Evolutionary conservation across 2,113 vertebrate genomes (phyloP), one percentile per base, ranked within the genome.

Genomic region (Ploceus nigricollis): DNA sequence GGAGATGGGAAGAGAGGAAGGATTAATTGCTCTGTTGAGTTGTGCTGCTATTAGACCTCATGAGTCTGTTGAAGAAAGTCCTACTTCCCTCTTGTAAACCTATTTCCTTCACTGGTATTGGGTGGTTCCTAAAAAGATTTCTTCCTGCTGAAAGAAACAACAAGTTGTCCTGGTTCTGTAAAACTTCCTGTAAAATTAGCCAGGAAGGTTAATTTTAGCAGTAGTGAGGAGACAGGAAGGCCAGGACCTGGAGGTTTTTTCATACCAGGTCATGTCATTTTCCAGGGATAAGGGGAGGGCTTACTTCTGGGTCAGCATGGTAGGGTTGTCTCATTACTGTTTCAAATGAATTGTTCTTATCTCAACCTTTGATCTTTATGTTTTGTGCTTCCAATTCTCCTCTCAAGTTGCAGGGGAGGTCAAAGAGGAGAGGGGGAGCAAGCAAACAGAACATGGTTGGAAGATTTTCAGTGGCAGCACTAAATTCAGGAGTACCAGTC

Each of bases 191-290:
- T n/a, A n/a, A n/a, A n/a, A n/a, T n/a, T n/a, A n/a, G 14, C 13
- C 39, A 53, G 39, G n/a, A 39, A 0, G 1, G 3, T 47, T 75
- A 53, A 54, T 53, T 75, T 68, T 40, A 40, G 39, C 45, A 17
- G 39, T 22, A 75, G 16, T 1, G 1, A 31, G 24, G 20, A n/a
- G 24, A 2, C 0, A 0, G 7, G 30, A 60, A 22, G 33, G 30
- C 28, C n/a, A 22, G 15, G 40, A n/a, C 21, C 6, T 17, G 7
- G 39, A 35, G 11, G 6, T 68, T 18, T 6, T 40, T 30, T 3
- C 1, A 25, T 27, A n/a, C 9, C 20, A 60, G 0, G 0, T 39
- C n/a, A n/a, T 3, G 2, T 45, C 4, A 8, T n/a, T 53, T 81
- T 53, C n/a, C 53, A 75, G 47, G 77, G 19, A 3, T 58, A 33